Conservation (phyloP, 2,797 vertebrate genomes). For the Cirrhinus molitorella region DNA sequence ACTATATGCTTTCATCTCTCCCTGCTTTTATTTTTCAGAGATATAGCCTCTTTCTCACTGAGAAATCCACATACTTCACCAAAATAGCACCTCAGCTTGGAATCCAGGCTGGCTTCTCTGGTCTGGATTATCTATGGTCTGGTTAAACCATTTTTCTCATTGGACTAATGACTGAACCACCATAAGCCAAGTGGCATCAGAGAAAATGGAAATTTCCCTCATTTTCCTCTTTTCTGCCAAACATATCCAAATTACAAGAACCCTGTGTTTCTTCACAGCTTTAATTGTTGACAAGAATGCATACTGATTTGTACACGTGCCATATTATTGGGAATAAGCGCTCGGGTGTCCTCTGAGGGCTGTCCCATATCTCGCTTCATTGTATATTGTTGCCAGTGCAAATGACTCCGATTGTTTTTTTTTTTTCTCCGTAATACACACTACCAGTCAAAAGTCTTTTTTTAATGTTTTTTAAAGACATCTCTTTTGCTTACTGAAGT, state of each 20-base stretch:
- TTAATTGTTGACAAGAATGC: slow-evolving; percentile 72
- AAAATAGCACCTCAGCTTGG: slow-evolving; percentile 72
- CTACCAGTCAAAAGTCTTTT: too few species aligned
- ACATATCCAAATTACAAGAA: slow-evolving; percentile 41
- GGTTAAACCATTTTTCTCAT: slow-evolving; percentile 72
- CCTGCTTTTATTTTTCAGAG: slow-evolving; percentile 66
- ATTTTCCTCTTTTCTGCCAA: slow-evolving; percentile 42
- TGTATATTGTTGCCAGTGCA: slow-evolving; percentile 46
- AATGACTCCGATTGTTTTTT: too few species aligned
- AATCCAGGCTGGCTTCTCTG: slow-evolving; percentile 62
- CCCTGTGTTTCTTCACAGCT: slow-evolving; percentile 20
- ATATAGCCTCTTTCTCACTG: slow-evolving; percentile 64
- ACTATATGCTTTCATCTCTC: slow-evolving; percentile 51
- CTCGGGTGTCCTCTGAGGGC: slow-evolving; percentile 49
- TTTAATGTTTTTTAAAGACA: too few species aligned
- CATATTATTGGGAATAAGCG: slow-evolving; percentile 32
- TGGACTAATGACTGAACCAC: slow-evolving; percentile 69
- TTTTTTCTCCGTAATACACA: neutral
- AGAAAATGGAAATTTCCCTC: slow-evolving; percentile 67
- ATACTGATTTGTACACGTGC: slow-evolving; percentile 50
- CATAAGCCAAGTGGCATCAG: slow-evolving; percentile 66
- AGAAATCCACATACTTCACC: slow-evolving; percentile 59
- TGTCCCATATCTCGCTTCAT: slow-evolving; percentile 51
- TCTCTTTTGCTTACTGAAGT: too few species aligned
- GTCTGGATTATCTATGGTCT: slow-evolving; percentile 71